These are phyloP conservation scores for Mythimna impura DNA, from an alignment of 2,888 invertebrate genomes.

Conservation along the genomic window DNA sequence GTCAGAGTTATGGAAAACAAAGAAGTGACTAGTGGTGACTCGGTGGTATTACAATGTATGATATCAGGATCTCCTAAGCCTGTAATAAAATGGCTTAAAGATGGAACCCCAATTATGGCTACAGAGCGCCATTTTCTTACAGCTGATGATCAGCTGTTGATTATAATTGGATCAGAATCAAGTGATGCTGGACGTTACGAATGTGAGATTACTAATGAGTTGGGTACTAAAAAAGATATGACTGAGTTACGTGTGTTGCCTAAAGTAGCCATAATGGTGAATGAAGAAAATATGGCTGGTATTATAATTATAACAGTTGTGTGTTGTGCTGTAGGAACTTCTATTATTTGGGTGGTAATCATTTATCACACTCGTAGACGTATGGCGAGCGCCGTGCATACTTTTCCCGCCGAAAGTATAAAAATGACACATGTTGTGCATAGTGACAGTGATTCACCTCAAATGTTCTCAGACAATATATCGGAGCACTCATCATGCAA, in stretches of 20 bases:
- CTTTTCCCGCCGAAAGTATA: slow-evolving; percentile 85
- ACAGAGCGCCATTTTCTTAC: slow-evolving; percentile 97
- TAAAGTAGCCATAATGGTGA: slow-evolving; percentile 88
- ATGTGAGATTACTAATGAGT: slow-evolving; percentile 96
- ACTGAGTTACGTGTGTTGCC: slow-evolving; percentile 93
- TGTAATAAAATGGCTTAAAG: slow-evolving; percentile 95
- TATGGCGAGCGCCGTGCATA: slow-evolving; percentile 88
- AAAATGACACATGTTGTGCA: slow-evolving; percentile 89
- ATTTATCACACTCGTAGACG: slow-evolving; percentile 96
- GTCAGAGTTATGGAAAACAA: slow-evolving; percentile 96
- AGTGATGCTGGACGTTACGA: slow-evolving; percentile 96
- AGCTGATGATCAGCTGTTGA: slow-evolving; percentile 95
- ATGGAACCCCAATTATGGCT: slow-evolving; percentile 93
- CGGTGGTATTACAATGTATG: slow-evolving; percentile 97
- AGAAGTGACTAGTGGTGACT: slow-evolving; percentile 94
- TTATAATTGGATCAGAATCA: slow-evolving; percentile 95
- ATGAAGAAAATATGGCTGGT: slow-evolving; percentile 95
- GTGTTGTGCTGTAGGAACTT: slow-evolving; percentile 97
- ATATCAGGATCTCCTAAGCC: slow-evolving; percentile 96
- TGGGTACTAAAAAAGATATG: slow-evolving; percentile 94
- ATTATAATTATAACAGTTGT: slow-evolving; percentile 97
- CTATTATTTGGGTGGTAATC: slow-evolving; percentile 97
- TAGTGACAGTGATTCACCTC: slow-evolving; percentile 88
- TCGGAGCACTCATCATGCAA: slow-evolving; percentile 94
- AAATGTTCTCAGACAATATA: slow-evolving; percentile 91